Percentiles rank a stretch among this genome's conserved stretches.
These are phyloP conservation scores for Drosophila limbata DNA, from an alignment of 2,888 invertebrate genomes.

Conservation along the genomic window DNA sequence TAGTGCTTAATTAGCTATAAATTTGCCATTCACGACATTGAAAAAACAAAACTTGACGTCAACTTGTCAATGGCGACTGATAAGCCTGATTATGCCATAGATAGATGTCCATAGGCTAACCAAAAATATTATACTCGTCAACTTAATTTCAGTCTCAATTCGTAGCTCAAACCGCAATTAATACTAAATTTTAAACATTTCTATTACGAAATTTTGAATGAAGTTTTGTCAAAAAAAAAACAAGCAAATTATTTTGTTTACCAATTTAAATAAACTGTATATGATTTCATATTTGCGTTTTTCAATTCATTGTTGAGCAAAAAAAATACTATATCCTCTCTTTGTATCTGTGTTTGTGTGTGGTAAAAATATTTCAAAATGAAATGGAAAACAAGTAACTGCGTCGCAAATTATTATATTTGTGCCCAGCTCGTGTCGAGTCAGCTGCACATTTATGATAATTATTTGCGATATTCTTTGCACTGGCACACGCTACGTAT, in stretches of 20 bases:
- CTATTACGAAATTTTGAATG: conserved; percentile 8
- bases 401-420: conserved; percentile 56
- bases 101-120: background rate
- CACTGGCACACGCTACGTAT: conserved; percentile 70
- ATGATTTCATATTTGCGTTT: conserved; percentile 64
- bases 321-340: conserved; percentile 25
- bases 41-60: conserved; percentile 42
- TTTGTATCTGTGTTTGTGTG: conserved; percentile 14
- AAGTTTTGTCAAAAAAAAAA: conserved; percentile 7
- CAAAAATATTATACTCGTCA: background rate
- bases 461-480: conserved; percentile 24
- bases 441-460: conserved; percentile 32
- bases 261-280: conserved; percentile 39
- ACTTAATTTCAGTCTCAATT: conserved; percentile 32
- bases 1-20: conserved; percentile 32
- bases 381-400: conserved; percentile 73
- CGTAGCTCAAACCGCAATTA: conserved; percentile 14
- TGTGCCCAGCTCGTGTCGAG: conserved; percentile 35
- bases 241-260: conserved; percentile 14
- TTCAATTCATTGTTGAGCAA: conserved; percentile 41
- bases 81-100: conserved; percentile 28
- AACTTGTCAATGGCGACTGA: conserved; percentile 46
- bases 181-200: background rate
- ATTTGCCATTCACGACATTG: conserved; percentile 47
- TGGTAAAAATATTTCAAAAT: conserved; percentile 49